Evolutionary conservation across 2,888 invertebrate genomes (phyloP).

Genomic region (Tineola bisselliella): DNA sequence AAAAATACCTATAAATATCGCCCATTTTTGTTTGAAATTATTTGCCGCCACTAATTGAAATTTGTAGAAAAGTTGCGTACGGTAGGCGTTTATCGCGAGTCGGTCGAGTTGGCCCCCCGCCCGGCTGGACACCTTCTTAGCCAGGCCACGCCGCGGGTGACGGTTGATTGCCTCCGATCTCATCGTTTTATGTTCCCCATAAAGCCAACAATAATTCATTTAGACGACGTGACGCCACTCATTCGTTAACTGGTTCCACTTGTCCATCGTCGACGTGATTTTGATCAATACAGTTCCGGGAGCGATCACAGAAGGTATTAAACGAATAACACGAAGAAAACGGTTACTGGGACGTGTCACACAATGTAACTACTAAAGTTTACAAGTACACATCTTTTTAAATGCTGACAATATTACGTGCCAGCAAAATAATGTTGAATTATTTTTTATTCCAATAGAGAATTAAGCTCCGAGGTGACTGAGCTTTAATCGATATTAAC

Average conservation of each 20-base stretch:
- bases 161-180: constrained; percentile 66
- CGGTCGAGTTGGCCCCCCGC: constrained; percentile 35
- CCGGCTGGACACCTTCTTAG: constrained; percentile 61
- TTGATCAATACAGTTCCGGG: constrained; percentile 28
- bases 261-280: constrained; percentile 37
- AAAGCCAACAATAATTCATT: constrained; percentile 68
- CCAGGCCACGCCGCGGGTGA: constrained; percentile 57
- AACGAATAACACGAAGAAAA: constrained; percentile 3
- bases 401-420: neutral
- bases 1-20: too few relatives aligned
- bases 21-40: neutral
- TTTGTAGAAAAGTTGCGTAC: constrained; percentile 44
- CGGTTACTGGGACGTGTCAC: constrained; percentile 11
- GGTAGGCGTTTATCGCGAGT: constrained; percentile 51
- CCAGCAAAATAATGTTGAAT: neutral
- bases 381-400: neutral
- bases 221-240: constrained; percentile 67
- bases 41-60: constrained; percentile 52
- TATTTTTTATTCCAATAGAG: neutral
- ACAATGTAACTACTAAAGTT: neutral
- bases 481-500: constrained; percentile 6
- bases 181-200: constrained; percentile 65
- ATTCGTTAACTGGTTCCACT: constrained; percentile 58
- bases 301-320: constrained; percentile 13
- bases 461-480: neutral